phyloP scores from a whole-genome alignment of 2,888 invertebrate genomes.

The Synergus umbraculus region DNA sequence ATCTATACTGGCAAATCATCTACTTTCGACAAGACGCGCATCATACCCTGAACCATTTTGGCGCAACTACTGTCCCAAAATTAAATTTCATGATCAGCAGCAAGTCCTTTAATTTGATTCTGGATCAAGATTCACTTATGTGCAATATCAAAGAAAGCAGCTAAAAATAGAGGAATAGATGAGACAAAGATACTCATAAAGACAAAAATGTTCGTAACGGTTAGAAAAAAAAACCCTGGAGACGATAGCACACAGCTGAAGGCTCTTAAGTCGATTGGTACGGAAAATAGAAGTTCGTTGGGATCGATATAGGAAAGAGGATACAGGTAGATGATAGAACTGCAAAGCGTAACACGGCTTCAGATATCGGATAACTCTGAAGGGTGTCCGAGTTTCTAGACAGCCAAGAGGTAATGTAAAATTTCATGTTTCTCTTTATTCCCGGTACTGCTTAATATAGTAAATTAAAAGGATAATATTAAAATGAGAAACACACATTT shows the following conservation, averaged over 20 bases:
- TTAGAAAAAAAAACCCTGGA: too few species aligned
- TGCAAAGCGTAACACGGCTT: slow-evolving; percentile 51
- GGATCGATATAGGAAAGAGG: slow-evolving; percentile 42
- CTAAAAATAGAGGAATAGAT: too few species aligned
- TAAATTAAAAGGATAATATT: too few species aligned
- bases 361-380: slow-evolving; percentile 53
- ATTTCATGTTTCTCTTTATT: slow-evolving; percentile 48
- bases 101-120: too few species aligned
- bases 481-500: neutral
- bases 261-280: neutral
- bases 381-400: slow-evolving; percentile 46
- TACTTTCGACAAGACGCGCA: too few species aligned
- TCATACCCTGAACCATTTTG: too few species aligned
- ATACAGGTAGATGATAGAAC: slow-evolving; percentile 49
- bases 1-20: neutral
- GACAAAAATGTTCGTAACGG: too few species aligned
- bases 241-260: neutral
- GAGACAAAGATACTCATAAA: too few species aligned
- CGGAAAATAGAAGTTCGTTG: neutral
- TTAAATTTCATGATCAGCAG: too few species aligned
- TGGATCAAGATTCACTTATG: too few species aligned
- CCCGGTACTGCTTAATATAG: neutral
- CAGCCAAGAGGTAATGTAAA: slow-evolving; percentile 46
- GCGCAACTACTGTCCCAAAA: too few species aligned
- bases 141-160: too few species aligned